These are phyloP conservation scores for Tupaia tana DNA, from an alignment of 2,113 vertebrate genomes.

Conservation along the genomic window DNA sequence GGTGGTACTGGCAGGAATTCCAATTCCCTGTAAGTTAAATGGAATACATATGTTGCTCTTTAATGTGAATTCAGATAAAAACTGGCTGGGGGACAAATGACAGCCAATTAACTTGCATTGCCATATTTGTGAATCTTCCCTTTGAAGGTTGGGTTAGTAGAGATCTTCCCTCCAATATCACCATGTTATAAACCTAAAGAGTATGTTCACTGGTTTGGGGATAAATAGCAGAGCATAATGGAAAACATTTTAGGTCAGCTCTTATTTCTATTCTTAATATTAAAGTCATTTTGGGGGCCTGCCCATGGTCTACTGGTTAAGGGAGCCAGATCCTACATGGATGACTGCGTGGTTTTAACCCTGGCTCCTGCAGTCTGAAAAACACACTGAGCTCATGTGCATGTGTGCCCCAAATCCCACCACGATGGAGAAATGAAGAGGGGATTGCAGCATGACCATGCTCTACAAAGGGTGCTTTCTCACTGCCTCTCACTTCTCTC, in stretches of 20 bases:
- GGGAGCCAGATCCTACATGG: too few species aligned
- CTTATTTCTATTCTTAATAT: slow-evolving; percentile 34
- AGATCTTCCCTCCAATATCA: neutral
- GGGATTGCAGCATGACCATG: too few species aligned
- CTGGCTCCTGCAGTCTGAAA: too few species aligned
- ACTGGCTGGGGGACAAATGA: slow-evolving; percentile 11
- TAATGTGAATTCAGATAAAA: slow-evolving; percentile 42
- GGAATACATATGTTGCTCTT: slow-evolving; percentile 31
- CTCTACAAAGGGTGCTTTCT: too few species aligned
- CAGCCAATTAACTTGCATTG: neutral
- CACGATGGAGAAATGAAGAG: too few species aligned
- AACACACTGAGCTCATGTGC: too few species aligned
- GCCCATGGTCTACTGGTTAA: too few species aligned
- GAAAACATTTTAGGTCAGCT: slow-evolving; percentile 26
- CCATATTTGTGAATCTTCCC: neutral
- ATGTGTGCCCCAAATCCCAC: too few species aligned
- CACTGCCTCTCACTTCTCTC: too few species aligned
- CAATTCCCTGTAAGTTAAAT: slow-evolving; percentile 38
- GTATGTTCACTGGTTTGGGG: neutral
- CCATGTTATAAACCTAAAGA: neutral
- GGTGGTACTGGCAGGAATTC: slow-evolving; percentile 2
- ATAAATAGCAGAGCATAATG: neutral
- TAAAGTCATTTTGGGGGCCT: neutral
- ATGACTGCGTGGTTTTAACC: too few species aligned
- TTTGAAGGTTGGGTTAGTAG: neutral